Evolutionary conservation across 2,797 vertebrate species (phyloP).

Genomic region (Ibycter americanus): DNA sequence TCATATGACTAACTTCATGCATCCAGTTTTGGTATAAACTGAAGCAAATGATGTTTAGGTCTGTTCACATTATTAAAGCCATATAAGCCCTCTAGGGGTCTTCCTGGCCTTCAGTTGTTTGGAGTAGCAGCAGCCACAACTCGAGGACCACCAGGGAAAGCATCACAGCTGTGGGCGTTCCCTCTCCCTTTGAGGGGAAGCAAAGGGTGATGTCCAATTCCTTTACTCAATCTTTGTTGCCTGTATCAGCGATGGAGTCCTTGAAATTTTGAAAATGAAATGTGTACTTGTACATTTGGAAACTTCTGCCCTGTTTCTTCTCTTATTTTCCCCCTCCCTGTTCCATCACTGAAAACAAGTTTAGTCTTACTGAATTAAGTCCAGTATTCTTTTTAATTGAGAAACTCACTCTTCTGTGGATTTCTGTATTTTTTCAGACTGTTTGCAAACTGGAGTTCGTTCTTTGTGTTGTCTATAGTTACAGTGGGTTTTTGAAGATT

Average conservation of each 20-base stretch:
- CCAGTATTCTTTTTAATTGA: not conserved
- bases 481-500: not conserved
- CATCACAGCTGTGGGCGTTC: accelerated
- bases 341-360: not conserved
- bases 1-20: not conserved
- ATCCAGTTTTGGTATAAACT: not conserved
- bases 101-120: not conserved
- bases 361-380: not conserved
- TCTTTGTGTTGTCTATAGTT: not conserved
- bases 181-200: not conserved
- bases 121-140: not conserved
- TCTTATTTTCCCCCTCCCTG: not conserved
- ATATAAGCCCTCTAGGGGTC: not conserved
- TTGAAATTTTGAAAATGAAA: not conserved
- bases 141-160: accelerated
- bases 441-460: not conserved
- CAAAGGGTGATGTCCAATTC: not conserved
- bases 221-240: not conserved
- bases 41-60: not conserved
- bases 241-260: not conserved
- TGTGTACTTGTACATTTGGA: not conserved
- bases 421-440: not conserved
- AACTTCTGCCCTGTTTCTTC: not conserved
- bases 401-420: not conserved
- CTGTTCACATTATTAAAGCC: not conserved